phyloP scores from a whole-genome alignment of 2,888 invertebrate species.

The Sphecodes monilicornis region DNA sequence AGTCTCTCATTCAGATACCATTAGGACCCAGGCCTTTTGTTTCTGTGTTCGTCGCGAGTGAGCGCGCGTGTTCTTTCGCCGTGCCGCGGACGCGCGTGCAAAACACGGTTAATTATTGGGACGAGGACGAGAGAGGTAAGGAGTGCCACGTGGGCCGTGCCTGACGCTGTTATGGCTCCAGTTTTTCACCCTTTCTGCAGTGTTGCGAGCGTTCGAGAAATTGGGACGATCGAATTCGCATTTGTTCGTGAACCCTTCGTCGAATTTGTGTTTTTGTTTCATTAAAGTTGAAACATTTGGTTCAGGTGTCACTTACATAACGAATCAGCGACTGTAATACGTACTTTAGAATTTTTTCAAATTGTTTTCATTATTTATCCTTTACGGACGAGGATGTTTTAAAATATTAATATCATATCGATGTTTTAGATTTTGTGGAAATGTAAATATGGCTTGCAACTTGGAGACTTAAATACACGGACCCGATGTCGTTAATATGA shows the following conservation, averaged over 20 bases:
- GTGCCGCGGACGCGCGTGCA: conserved; percentile 61
- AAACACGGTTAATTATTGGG: conserved; percentile 81
- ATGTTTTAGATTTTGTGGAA: too few species aligned
- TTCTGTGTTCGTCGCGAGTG: conserved; percentile 29
- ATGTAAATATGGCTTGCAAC: too few species aligned
- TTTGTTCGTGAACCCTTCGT: not conserved
- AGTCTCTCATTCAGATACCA: conserved; percentile 74
- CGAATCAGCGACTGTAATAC: too few species aligned
- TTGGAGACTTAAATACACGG: too few species aligned
- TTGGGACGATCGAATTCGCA: not conserved
- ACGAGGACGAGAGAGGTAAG: conserved; percentile 66
- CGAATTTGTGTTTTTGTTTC: not conserved
- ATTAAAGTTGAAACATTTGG: not conserved
- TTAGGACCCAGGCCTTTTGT: conserved; percentile 59
- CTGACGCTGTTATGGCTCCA: conserved; percentile 28
- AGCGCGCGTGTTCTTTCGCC: conserved; percentile 34
- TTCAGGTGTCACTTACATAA: too few species aligned
- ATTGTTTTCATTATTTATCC: too few species aligned
- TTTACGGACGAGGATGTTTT: not conserved
- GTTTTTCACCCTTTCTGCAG: conserved; percentile 14
- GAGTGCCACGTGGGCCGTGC: conserved; percentile 65
- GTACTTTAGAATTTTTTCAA: too few species aligned
- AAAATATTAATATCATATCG: too few species aligned
- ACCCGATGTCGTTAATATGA: too few species aligned
- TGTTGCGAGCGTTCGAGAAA: not conserved